Conservation (phyloP, 2,888 invertebrate species). For the Halocaridina rubra region DNA sequence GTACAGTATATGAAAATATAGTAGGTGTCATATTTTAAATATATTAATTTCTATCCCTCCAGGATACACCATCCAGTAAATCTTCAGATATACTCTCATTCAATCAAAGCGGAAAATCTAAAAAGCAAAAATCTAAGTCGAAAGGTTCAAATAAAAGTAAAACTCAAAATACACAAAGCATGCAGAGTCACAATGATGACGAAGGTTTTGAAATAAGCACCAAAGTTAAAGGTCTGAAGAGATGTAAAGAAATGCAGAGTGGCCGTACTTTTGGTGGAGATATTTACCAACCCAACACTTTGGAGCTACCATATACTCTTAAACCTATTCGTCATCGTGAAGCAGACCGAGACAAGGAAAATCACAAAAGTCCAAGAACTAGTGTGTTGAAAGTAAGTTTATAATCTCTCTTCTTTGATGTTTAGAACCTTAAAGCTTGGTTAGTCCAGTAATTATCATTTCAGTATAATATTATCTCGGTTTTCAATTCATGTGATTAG, state of each 20-base stretch:
- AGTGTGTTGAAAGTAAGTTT: conserved; percentile 62
- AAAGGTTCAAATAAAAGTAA: conserved; percentile 15
- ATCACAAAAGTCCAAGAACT: conserved; percentile 53
- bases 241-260: conserved; percentile 14
- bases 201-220: conserved; percentile 51
- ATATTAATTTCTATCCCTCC: neutral
- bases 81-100: conserved; percentile 15
- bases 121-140: conserved; percentile 23
- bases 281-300: conserved; percentile 55
- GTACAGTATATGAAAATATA: too few relatives aligned
- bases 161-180: neutral
- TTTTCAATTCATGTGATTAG: too few relatives aligned
- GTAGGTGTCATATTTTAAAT: too few relatives aligned
- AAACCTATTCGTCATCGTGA: conserved; percentile 63
- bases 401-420: neutral
- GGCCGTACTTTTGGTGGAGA: conserved; percentile 22
- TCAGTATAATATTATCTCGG: too few relatives aligned
- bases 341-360: conserved; percentile 64
- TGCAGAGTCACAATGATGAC: neutral
- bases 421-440: too few relatives aligned
- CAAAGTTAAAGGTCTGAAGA: conserved; percentile 50
- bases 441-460: too few relatives aligned
- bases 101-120: neutral
- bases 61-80: conserved; percentile 27
- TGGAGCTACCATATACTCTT: conserved; percentile 68